Base-by-base conservation (phyloP, 2,113 vertebrate genomes). In the Pungitius pungitius region DNA sequence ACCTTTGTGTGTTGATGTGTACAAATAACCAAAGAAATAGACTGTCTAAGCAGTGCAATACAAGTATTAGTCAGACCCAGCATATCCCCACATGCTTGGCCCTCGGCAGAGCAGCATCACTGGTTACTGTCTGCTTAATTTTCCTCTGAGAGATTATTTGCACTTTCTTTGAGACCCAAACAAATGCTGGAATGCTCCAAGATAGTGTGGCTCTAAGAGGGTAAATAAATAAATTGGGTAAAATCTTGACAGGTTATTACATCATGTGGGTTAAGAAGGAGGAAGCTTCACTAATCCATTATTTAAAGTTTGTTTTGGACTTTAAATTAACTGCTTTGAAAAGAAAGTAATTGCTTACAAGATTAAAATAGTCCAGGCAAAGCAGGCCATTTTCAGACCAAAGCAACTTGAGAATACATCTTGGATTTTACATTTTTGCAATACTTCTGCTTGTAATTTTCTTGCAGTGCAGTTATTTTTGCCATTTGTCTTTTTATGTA, bases 241-340 rank as follows among this genome's bases (percentile, higher is more conserved):
- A 74, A 85, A 88, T 94, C 88, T 88, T 91, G 90, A 92, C 85
- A 93, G 93, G 94, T 94, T 95, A 95, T 95, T 94, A 94, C 94
- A 78, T 57, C 89, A 93, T 94, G 88, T 91, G 92, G 90, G 84
- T 94, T 93, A 93, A 92, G 92, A 93, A 85, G 86, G 84, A 94
- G 90, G 91, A 91, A 81, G 92, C 92, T 88, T 87, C 82, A 92
- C 75, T 89, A 87, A 95, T 95, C 83, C 80, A 95, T 96, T 94
- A 95, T 96, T 95, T 94, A 95, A 91, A 85, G 93, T 92, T 93
- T 94, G 85, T 92, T 94, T 89, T 88, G 87, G 85, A 90, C 83
- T 87, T 87, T 94, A 93, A 91, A 94, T 92, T 92, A 91, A 56
- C 69, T 73, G 76, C 75, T 85, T 82, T 94, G 89, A 82, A 93